phyloP scores from a whole-genome alignment of 2,113 vertebrate species.

The Rhynchomys soricoides region DNA sequence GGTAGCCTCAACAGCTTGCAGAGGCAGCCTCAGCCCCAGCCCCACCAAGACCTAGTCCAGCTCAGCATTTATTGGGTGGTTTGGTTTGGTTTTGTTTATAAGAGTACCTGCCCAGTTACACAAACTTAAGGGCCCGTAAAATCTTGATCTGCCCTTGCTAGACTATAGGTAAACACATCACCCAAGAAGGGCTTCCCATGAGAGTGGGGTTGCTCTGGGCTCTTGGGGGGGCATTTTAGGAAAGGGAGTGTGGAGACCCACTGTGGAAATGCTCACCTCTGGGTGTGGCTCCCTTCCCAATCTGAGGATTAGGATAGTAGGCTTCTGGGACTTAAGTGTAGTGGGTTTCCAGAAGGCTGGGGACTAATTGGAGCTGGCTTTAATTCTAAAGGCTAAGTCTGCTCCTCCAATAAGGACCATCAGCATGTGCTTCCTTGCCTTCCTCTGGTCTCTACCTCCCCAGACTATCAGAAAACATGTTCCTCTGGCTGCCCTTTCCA shows the following conservation, averaged over 20 bases:
- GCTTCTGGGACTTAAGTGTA: too few species aligned
- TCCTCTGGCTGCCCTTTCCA: conserved; percentile 25
- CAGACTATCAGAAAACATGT: conserved; percentile 54
- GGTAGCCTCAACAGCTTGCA: background rate
- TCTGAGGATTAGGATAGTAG: background rate
- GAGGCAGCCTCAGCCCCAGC: background rate
- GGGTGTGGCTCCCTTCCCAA: background rate
- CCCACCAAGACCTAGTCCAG: background rate
- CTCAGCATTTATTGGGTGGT: background rate
- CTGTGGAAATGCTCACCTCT: background rate
- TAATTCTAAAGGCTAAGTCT: background rate
- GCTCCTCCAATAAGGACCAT: fast-evolving
- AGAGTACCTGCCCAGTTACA: background rate
- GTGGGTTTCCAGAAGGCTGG: background rate
- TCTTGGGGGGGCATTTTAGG: too few species aligned
- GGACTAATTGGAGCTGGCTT: background rate
- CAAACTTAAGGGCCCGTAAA: background rate
- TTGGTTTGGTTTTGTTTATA: background rate
- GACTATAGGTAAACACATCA: background rate
- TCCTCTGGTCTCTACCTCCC: background rate
- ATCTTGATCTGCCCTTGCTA: background rate
- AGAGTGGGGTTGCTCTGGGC: too few species aligned
- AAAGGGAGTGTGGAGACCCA: background rate
- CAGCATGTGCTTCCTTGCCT: background rate
- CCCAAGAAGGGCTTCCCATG: background rate